Conservation (phyloP, 2,113 vertebrate species). For the Pygoscelis adeliae region DNA sequence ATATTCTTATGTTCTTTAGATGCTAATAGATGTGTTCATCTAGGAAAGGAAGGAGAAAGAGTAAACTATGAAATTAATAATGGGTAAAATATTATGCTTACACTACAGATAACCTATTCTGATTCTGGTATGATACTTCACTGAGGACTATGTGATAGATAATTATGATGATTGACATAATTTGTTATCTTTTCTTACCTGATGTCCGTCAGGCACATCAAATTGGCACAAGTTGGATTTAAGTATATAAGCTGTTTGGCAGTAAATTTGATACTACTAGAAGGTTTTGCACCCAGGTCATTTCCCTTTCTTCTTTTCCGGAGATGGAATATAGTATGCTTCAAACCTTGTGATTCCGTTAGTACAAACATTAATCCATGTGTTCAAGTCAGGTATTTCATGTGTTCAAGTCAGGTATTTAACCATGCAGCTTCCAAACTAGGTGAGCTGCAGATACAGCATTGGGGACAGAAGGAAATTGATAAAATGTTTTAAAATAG, state of each 20-base stretch:
- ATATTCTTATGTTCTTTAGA: fast-evolving
- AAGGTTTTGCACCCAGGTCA: background rate
- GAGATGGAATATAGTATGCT: background rate
- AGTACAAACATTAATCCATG: background rate
- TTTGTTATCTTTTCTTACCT: background rate
- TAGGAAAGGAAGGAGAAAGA: background rate
- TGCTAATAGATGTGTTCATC: background rate
- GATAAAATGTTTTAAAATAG: background rate
- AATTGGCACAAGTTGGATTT: background rate
- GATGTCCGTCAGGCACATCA: background rate
- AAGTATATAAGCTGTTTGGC: background rate
- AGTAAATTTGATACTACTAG: background rate
- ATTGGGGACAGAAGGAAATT: background rate
- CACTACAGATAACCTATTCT: background rate
- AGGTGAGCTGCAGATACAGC: background rate
- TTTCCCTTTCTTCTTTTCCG: background rate
- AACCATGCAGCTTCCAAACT: background rate
- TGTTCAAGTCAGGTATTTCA: background rate
- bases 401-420: background rate
- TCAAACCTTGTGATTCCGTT: background rate
- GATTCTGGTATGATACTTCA: background rate
- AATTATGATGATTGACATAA: background rate
- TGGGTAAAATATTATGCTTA: background rate
- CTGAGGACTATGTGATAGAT: background rate
- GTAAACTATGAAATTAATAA: background rate